These are phyloP conservation scores for Nudaria mundana DNA, from an alignment of 2,888 invertebrate genomes.

Conservation along the genomic window DNA sequence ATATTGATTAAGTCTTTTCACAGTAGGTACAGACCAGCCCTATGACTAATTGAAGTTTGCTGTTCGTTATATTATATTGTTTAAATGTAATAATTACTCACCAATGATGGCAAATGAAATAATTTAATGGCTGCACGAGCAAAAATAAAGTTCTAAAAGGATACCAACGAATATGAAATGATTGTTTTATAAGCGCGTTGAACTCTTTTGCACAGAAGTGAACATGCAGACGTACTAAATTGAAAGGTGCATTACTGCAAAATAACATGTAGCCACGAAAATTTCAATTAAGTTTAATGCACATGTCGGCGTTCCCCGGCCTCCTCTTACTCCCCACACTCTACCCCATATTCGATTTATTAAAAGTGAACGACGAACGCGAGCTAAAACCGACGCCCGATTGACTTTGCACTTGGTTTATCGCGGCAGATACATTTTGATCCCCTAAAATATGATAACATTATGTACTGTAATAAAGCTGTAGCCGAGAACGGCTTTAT, in stretches of 20 bases:
- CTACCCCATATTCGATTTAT: slow-evolving; percentile 52
- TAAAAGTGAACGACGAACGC: slow-evolving; percentile 55
- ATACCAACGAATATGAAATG: no score
- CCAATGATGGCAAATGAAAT: no score
- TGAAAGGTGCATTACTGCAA: slow-evolving; percentile 70
- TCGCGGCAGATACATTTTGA: slow-evolving; percentile 50
- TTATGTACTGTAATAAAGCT: slow-evolving; percentile 27
- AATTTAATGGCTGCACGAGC: no score
- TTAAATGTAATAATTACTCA: no score
- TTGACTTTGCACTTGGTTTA: slow-evolving; percentile 58
- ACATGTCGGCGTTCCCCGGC: slow-evolving; percentile 48
- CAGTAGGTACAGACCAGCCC: no score
- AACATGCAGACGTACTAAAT: slow-evolving; percentile 41
- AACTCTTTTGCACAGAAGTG: slow-evolving; percentile 35
- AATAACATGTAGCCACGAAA: slow-evolving; percentile 71
- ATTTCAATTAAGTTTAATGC: slow-evolving; percentile 75
- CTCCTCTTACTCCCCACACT: slow-evolving; percentile 21
- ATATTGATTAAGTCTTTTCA: no score
- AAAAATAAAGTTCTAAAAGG: no score
- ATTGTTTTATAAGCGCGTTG: slow-evolving; percentile 26
- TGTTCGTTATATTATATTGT: no score
- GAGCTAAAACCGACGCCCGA: slow-evolving; percentile 48
- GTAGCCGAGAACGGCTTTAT: slow-evolving; percentile 27
- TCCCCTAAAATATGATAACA: slow-evolving; percentile 49
- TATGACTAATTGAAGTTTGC: no score